Conservation (phyloP, 2,888 invertebrate genomes). For the Drosophila maculinotata region DNA sequence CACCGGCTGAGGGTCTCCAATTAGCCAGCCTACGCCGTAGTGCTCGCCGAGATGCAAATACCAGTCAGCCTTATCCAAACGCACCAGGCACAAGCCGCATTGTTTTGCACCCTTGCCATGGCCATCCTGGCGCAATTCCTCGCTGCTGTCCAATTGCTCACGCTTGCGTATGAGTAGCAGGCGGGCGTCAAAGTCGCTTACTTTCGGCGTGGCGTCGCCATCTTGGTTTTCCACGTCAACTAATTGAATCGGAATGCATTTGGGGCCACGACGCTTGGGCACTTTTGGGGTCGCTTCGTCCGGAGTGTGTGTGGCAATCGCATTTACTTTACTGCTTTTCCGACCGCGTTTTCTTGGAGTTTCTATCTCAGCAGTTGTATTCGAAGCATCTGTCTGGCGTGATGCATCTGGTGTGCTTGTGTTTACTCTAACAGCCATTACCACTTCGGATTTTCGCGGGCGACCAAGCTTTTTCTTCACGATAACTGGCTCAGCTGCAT, state of each 20-base stretch:
- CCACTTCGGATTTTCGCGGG: slow-evolving; percentile 2
- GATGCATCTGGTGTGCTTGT: background rate
- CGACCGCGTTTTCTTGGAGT: background rate
- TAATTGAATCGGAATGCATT: slow-evolving; percentile 1
- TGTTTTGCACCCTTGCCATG: slow-evolving; percentile 59
- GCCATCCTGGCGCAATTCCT: slow-evolving; percentile 56
- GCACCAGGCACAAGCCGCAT: slow-evolving; percentile 82
- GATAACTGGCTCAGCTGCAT: too few species aligned
- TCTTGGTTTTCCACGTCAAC: too few species aligned
- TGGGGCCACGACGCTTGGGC: slow-evolving; percentile 38
- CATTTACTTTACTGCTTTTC: background rate
- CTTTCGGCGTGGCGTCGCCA: too few species aligned
- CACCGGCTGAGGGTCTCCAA: slow-evolving; percentile 67
- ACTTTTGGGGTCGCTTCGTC: background rate
- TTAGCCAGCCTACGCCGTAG: slow-evolving; percentile 83
- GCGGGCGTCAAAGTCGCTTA: slow-evolving; percentile 66
- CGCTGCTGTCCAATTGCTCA: slow-evolving; percentile 72
- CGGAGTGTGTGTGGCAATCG: background rate
- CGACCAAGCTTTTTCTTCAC: slow-evolving; percentile 28
- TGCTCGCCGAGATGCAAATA: slow-evolving; percentile 74
- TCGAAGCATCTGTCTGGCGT: background rate
- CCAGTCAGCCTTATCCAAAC: slow-evolving; percentile 62
- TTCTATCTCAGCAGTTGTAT: background rate
- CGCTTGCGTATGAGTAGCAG: slow-evolving; percentile 79
- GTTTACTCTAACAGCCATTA: background rate